These are phyloP conservation scores for Lophotriccus pileatus DNA, from an alignment of 2,797 vertebrate species.

Conservation along the genomic window DNA sequence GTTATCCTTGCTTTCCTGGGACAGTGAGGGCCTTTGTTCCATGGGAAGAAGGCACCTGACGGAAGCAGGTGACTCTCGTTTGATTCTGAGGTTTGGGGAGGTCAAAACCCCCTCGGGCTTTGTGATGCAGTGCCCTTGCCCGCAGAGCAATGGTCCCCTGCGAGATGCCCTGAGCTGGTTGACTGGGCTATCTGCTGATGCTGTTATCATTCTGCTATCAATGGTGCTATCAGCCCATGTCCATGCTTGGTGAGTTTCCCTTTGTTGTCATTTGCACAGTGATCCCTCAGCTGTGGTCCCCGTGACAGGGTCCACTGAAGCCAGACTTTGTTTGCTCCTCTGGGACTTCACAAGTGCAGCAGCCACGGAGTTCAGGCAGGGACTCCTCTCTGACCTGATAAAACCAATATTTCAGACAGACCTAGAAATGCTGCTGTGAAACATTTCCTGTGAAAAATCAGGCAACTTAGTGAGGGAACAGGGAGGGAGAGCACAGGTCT, in stretches of 20 bases:
- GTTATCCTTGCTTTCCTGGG: background rate
- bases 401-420: background rate
- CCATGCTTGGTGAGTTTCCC: background rate
- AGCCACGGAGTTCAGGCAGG: background rate
- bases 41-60: background rate
- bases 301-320: background rate
- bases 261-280: background rate
- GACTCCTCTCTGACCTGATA: background rate
- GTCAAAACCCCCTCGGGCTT: background rate
- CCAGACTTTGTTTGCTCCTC: background rate
- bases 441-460: background rate
- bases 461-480: background rate
- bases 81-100: background rate
- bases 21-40: background rate
- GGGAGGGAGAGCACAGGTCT: background rate
- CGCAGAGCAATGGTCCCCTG: background rate
- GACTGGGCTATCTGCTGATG: background rate
- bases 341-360: background rate
- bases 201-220: background rate
- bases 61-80: background rate
- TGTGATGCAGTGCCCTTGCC: background rate
- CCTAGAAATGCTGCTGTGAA: background rate
- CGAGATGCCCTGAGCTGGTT: rapidly evolving
- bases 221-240: background rate
- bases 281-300: background rate